Evolutionary conservation across 2,113 vertebrate genomes (phyloP).

Genomic region (Pungitius pungitius): DNA sequence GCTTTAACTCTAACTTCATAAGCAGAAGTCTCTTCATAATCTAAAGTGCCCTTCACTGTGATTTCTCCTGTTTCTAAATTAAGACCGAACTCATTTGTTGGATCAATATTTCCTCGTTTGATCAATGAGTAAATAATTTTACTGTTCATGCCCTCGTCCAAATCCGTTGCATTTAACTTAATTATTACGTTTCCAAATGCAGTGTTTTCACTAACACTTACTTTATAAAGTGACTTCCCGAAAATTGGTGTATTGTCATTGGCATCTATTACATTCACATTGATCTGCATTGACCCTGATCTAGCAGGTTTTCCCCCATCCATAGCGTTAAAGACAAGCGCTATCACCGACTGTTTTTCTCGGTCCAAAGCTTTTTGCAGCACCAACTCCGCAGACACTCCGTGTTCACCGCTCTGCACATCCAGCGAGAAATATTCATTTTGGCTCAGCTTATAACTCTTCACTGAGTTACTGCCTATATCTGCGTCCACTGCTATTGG

Average conservation of each 20-base stretch:
- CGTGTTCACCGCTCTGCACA: background rate
- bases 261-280: constrained; percentile 64
- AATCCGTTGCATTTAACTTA: constrained; percentile 70
- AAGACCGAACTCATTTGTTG: constrained; percentile 77
- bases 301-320: constrained; percentile 73
- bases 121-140: constrained; percentile 74
- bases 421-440: background rate
- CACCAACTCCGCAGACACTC: background rate
- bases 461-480: constrained; percentile 71
- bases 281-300: constrained; percentile 57
- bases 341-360: constrained; percentile 64
- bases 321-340: constrained; percentile 67
- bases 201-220: constrained; percentile 59
- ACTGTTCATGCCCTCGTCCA: constrained; percentile 76
- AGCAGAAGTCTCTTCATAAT: constrained; percentile 78
- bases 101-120: constrained; percentile 75
- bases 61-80: constrained; percentile 84
- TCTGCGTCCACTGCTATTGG: constrained; percentile 65
- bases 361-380: constrained; percentile 74
- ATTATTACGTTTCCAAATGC: constrained; percentile 42
- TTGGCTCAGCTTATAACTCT: background rate
- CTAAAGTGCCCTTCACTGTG: constrained; percentile 72
- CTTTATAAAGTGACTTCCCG: constrained; percentile 70
- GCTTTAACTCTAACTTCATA: constrained; percentile 76
- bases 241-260: constrained; percentile 76